A percentile compares a stretch with the other conserved stretches of the same genome.
These are phyloP conservation scores for Platynereis dumerilii DNA, from an alignment of 2,888 invertebrate species.

Conservation along the genomic window DNA sequence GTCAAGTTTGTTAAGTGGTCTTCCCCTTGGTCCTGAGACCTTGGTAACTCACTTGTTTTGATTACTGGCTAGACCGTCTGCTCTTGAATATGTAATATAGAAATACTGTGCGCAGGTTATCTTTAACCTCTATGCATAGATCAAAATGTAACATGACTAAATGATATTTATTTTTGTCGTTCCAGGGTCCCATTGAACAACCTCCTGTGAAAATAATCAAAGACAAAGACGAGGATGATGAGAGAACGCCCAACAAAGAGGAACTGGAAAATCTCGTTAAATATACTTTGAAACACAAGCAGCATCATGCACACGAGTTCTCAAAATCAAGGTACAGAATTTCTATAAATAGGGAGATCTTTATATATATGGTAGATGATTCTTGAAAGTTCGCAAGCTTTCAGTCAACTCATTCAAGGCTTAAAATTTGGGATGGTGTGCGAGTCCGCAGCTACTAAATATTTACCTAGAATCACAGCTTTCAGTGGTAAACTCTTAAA, in stretches of 20 bases:
- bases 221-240: constrained; percentile 40
- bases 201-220: constrained; percentile 62
- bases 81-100: neutral
- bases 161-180: constrained; percentile 6
- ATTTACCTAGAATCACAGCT: no score
- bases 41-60: no score
- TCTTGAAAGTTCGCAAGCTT: no score
- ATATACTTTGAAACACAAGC: constrained; percentile 70
- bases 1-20: no score
- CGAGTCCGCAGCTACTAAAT: no score
- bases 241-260: constrained; percentile 47
- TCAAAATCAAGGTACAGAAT: constrained; percentile 49
- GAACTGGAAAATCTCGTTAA: constrained; percentile 69
- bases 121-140: neutral
- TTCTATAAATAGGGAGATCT: constrained; percentile 1
- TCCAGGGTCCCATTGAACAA: constrained; percentile 35
- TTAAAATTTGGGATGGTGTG: no score
- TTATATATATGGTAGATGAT: no score
- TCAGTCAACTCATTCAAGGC: no score
- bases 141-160: no score
- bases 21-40: no score
- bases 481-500: no score
- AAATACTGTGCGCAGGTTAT: neutral
- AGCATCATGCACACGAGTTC: constrained; percentile 72
- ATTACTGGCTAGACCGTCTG: no score